Evolutionary conservation across 2,113 vertebrate species (phyloP), one percentile per base, ranked within the genome.

Genomic region (Amphiprion ocellaris): DNA sequence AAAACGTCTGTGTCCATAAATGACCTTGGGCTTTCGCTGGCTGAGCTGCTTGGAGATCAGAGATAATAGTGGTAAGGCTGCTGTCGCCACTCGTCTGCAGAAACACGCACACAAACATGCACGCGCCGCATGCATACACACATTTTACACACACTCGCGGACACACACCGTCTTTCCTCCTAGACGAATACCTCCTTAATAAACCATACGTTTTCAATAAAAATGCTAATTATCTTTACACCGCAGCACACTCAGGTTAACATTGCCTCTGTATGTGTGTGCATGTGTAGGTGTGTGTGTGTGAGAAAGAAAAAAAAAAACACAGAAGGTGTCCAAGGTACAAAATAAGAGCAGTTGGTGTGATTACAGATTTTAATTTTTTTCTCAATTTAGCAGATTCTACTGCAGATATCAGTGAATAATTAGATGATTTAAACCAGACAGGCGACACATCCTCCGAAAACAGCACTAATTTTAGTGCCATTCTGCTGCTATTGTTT

Each of bases 201-300:
- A 91, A 93, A 91, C 70, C 92, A 86, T 90, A 88, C 65, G 55
- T 90, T 94, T 92, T 91, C 89, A 92, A 93, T 92, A 92, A 93
- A 92, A 91, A 93, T 92, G 92, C 85, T 92, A 91, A 92, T 93
- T 87, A 88, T 89, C 87, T 86, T 83, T 79, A 84, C 77, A 81
- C 81, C 30, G 76, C 81, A 67, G 75, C 73, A 58, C 67, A 76
- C 74, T 76, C 58, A 87, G 80, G 83, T 87, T 90, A 79, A 68
- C 69, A 49, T 60, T 30, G 70, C 52, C 33, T 55, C 28, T 66
- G 30, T 74, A 1, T 55, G 61, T 61, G 21, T 69, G 85, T 54
- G 64, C 1, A 21, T 69, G 85, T 54, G 64, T 21, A 21, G 21
- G 76, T 56, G 54, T 54, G n/a, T 39, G 50, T 21, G 37, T 37